Evolutionary conservation across 2,797 vertebrate genomes (phyloP).

Genomic region (Neosilurus mollespiculum): DNA sequence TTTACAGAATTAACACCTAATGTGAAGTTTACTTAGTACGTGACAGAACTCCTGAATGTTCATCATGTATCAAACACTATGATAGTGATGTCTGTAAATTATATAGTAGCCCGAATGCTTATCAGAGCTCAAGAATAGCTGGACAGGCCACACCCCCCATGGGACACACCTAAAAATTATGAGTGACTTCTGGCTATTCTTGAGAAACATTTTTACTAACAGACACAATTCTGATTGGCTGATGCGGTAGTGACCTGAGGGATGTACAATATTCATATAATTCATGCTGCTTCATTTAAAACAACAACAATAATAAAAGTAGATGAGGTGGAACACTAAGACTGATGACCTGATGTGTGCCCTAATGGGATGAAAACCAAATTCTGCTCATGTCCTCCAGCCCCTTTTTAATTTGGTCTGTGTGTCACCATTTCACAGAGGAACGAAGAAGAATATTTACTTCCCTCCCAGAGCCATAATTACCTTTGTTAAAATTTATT

Average conservation of each 20-base stretch:
- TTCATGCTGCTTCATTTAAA: neutral
- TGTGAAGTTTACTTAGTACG: too few species aligned
- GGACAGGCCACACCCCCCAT: neutral
- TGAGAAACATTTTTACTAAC: neutral
- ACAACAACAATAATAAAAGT: neutral
- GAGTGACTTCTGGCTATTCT: neutral
- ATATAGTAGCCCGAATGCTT: neutral
- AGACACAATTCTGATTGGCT: neutral
- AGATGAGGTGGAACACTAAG: neutral
- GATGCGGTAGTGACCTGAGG: neutral
- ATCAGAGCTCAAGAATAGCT: neutral
- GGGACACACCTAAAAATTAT: neutral
- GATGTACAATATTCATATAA: neutral
- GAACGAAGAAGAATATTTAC: neutral
- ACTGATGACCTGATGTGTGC: neutral
- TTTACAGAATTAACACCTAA: too few species aligned
- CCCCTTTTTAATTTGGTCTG: neutral
- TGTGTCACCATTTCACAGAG: neutral
- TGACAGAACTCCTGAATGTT: too few species aligned
- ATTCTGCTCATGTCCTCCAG: neutral
- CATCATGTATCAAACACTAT: neutral
- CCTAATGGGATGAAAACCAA: neutral
- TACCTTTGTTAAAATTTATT: neutral
- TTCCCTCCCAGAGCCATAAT: neutral
- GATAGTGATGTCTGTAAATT: neutral